Conservation (phyloP, 1,140 invertebrate genomes). For the Thrips palmi region DNA sequence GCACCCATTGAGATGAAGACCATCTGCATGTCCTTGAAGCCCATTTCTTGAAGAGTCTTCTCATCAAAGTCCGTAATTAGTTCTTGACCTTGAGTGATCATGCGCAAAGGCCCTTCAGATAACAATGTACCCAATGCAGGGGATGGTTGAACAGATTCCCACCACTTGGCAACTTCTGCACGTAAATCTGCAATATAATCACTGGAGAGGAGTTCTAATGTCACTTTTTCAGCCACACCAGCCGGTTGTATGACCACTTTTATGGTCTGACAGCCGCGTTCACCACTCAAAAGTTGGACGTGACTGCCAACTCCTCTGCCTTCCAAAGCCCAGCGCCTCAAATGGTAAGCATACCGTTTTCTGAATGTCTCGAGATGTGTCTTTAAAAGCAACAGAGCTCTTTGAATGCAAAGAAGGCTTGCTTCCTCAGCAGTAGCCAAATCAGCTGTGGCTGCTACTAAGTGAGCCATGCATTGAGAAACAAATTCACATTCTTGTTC, state of each 20-base stretch:
- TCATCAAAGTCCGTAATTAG: constrained; percentile 85
- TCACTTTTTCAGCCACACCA: constrained; percentile 58
- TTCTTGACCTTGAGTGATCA: constrained; percentile 88
- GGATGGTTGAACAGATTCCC: constrained; percentile 40
- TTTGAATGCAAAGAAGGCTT: constrained; percentile 71
- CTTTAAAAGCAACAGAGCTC: constrained; percentile 67
- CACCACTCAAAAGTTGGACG: constrained; percentile 36
- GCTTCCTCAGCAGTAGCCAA: constrained; percentile 52
- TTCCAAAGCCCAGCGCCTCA: constrained; percentile 66
- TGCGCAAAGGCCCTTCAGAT: constrained; percentile 66
- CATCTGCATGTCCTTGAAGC: constrained; percentile 72
- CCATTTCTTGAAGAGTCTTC: constrained; percentile 70
- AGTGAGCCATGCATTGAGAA: constrained; percentile 74
- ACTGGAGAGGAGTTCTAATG: constrained; percentile 51
- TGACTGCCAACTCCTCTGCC: constrained; percentile 54
- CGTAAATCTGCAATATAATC: constrained; percentile 79
- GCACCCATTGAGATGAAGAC: constrained; percentile 79
- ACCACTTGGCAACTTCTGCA: constrained; percentile 87
- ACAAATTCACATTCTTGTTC: constrained; percentile 86
- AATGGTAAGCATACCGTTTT: constrained; percentile 69
- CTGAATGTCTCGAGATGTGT: constrained; percentile 86
- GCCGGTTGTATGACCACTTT: constrained; percentile 69
- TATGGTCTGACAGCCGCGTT: constrained; percentile 34
- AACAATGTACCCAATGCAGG: constrained; percentile 17
- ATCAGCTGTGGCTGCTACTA: constrained; percentile 58